Conservation (phyloP, 2,113 vertebrate species). For the Callocephalon fimbriatum region DNA sequence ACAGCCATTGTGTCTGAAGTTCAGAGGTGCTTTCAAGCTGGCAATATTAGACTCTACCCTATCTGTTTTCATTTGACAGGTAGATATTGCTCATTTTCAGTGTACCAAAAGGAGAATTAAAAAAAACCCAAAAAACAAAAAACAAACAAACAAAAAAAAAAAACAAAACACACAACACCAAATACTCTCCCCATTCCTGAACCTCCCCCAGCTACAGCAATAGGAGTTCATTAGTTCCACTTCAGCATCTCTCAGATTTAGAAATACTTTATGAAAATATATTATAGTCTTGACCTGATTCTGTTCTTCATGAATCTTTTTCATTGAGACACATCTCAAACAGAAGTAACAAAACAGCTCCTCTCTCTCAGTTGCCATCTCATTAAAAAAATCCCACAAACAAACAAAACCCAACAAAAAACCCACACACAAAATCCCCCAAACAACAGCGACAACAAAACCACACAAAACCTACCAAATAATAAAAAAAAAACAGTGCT, state of each 20-base stretch:
- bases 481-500: not conserved
- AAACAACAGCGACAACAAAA: not conserved
- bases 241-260: not conserved
- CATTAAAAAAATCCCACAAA: not conserved
- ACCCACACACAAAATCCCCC: not conserved
- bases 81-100: not conserved
- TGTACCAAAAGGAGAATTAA: not conserved
- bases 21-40: not conserved
- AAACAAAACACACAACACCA: no score
- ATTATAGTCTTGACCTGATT: not conserved
- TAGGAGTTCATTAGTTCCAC: not conserved
- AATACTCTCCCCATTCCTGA: not conserved
- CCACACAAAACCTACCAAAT: not conserved
- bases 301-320: not conserved
- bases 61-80: not conserved
- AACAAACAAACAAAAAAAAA: not conserved
- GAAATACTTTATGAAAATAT: not conserved
- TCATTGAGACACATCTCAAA: not conserved
- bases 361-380: not conserved
- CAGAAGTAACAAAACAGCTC: not conserved
- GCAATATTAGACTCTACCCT: not conserved
- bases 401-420: not conserved
- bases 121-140: accelerated
- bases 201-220: not conserved
- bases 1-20: not conserved